Evolutionary conservation across 35 echinoderm and acorn worm species (phyloP).

Genomic region (Anneissia japonica): DNA sequence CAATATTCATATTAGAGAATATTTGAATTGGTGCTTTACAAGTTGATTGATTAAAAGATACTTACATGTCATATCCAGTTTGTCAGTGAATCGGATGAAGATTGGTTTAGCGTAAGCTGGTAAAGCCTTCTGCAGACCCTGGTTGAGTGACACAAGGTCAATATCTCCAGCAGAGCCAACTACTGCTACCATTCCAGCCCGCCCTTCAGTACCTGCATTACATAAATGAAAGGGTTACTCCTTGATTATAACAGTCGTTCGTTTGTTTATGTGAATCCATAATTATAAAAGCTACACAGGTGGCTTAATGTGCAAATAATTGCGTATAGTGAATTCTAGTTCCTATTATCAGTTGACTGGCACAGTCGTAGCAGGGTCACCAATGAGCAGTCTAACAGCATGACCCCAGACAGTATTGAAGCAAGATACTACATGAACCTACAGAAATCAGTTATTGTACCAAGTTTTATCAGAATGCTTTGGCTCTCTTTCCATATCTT

Average conservation of each 20-base stretch:
- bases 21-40: too few relatives aligned
- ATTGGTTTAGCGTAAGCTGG: constrained; percentile 78
- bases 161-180: constrained; percentile 37
- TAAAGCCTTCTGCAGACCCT: constrained; percentile 48
- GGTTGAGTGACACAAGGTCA: constrained; percentile 41
- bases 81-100: constrained; percentile 63
- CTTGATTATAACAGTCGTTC: neutral
- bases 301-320: neutral
- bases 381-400: neutral
- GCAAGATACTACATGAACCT: too few relatives aligned
- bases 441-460: too few relatives aligned
- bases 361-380: neutral
- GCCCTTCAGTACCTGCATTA: constrained; percentile 65
- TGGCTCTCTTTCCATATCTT: too few relatives aligned
- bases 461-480: too few relatives aligned
- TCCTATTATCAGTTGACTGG: neutral
- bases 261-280: neutral
- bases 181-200: constrained; percentile 90
- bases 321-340: neutral
- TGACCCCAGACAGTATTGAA: too few relatives aligned
- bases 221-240: neutral
- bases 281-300: neutral
- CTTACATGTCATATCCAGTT: constrained; percentile 75
- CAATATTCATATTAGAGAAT: too few relatives aligned
- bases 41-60: too few relatives aligned